A percentile compares a stretch with the other conserved stretches of the same genome.
Conservation (phyloP, 1,140 invertebrate genomes). For the Macrosteles quadrilineatus region DNA sequence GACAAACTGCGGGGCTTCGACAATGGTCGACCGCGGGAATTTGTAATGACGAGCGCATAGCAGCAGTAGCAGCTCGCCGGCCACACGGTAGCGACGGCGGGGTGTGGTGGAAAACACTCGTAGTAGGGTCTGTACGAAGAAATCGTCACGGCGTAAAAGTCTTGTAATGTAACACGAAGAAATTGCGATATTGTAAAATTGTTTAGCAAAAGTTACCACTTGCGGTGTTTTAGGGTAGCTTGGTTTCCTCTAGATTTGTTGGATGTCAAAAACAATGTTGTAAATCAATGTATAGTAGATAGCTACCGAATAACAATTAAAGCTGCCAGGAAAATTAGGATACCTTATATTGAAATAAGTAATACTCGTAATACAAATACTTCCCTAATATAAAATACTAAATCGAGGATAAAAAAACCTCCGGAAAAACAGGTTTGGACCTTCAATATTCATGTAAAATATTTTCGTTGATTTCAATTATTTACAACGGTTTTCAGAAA, state of each 20-base stretch:
- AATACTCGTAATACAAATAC: no score
- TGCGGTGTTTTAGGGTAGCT: neutral
- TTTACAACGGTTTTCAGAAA: no score
- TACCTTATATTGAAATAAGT: no score
- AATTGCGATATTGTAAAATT: neutral
- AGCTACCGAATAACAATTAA: no score
- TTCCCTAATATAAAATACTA: no score
- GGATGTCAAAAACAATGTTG: neutral
- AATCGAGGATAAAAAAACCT: no score
- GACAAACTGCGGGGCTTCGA: constrained; percentile 4
- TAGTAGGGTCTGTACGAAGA: neutral
- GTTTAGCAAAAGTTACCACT: neutral
- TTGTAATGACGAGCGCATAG: constrained; percentile 1
- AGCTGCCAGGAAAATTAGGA: no score
- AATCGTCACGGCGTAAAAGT: neutral
- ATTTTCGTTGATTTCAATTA: no score
- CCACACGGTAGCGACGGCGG: neutral
- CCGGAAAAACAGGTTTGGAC: no score
- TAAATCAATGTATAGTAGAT: no score
- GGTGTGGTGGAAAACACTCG: neutral
- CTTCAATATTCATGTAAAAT: no score
- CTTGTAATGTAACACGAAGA: neutral
- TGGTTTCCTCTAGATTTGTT: neutral
- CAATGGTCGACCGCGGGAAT: neutral
- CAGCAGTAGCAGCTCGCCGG: neutral